Percentiles rank a stretch among this genome's conserved stretches.
phyloP scores from a whole-genome alignment of 2,797 vertebrate species.

The Geotrypetes seraphini region DNA sequence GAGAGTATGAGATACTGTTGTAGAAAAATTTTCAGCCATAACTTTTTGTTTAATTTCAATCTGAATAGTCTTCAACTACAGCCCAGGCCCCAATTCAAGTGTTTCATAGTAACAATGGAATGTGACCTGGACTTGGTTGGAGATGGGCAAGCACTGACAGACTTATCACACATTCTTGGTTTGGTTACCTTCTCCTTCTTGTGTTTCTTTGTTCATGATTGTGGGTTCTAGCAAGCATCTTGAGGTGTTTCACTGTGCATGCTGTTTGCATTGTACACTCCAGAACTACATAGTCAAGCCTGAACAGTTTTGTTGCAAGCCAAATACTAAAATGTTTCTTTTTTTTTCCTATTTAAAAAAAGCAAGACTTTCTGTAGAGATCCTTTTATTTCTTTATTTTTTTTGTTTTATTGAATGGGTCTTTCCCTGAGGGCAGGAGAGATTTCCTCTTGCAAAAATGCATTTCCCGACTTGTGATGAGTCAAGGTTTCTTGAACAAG shows the following conservation, averaged over 20 bases:
- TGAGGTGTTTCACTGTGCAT: not conserved
- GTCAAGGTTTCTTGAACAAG: too few relatives aligned
- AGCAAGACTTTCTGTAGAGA: too few relatives aligned
- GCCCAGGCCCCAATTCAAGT: too few relatives aligned
- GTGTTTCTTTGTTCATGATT: not conserved
- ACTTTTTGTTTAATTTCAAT: too few relatives aligned
- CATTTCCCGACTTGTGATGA: conserved; percentile 10
- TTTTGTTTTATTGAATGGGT: too few relatives aligned
- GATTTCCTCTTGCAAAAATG: conserved; percentile 13
- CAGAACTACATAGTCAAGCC: not conserved
- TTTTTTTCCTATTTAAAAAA: too few relatives aligned
- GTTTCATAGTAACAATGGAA: too few relatives aligned
- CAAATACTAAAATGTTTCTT: not conserved
- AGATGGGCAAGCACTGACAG: conserved; percentile 1
- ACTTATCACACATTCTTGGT: conserved; percentile 7
- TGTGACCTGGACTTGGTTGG: too few relatives aligned
- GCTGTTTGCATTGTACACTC: not conserved
- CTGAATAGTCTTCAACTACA: too few relatives aligned
- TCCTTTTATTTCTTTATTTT: too few relatives aligned
- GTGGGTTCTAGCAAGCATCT: not conserved
- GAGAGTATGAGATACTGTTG: too few relatives aligned
- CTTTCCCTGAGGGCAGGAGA: not conserved
- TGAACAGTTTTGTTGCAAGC: not conserved
- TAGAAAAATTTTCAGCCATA: too few relatives aligned
- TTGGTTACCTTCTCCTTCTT: not conserved